Evolutionary conservation across 2,888 invertebrate species (phyloP).

Genomic region (Chelonus formosanus): DNA sequence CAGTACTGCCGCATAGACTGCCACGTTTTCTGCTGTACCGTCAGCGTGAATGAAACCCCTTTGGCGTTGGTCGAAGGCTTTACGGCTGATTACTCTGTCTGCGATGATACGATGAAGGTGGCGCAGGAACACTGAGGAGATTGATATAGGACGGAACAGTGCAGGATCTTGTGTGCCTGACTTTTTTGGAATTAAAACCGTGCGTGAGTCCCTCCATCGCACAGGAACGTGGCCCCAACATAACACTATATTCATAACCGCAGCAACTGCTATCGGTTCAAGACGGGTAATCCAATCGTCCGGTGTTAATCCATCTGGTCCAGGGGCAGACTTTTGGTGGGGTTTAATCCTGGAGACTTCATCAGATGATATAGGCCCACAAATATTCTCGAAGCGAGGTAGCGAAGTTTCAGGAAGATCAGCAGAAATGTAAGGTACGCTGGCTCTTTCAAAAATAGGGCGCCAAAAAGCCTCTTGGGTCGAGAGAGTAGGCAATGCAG

Average conservation of each 20-base stretch:
- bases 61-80: constrained; percentile 30
- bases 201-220: neutral
- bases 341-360: no score
- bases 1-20: constrained; percentile 38
- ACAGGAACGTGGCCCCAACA: neutral
- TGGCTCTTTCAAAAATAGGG: no score
- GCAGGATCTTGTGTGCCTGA: constrained; percentile 8
- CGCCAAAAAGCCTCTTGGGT: no score
- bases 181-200: constrained; percentile 36
- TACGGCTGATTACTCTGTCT: neutral
- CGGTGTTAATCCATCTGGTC: no score
- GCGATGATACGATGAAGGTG: constrained; percentile 36
- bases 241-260: neutral
- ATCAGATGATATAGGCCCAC: no score
- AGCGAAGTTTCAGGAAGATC: no score
- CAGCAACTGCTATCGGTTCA: no score
- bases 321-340: no score
- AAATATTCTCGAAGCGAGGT: no score
- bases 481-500: no score
- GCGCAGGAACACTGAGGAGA: constrained; percentile 34
- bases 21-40: constrained; percentile 52
- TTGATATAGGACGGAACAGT: constrained; percentile 34
- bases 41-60: constrained; percentile 39
- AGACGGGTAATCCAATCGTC: no score
- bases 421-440: no score